Base-by-base conservation (phyloP, 2,113 vertebrate genomes). In the Trachemys scripta region DNA sequence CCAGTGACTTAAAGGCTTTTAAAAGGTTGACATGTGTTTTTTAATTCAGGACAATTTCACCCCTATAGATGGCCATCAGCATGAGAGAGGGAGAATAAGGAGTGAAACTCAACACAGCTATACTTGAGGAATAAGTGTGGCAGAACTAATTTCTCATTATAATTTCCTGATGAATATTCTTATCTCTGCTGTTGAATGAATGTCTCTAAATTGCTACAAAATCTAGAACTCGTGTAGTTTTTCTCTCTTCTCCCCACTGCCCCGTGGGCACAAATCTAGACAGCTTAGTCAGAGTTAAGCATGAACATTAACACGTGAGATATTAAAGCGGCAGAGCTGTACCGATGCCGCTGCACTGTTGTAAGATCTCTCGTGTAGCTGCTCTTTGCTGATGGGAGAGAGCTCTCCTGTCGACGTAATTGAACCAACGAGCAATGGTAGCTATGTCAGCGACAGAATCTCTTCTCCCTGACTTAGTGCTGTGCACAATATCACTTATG, bases 91-190 rank as follows among this genome's bases (percentile, higher is more conserved):
- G 10, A 81, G 80, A 80, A 84, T 56, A 85, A 47, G 59, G 56
- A 29, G 72, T 57, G 0, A 47, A 42, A 20, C 45, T 59, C 79
- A 83, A 53, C 50, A 9, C 54, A 53, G 75, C 85, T 84, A 25
- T 16, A 81, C 42, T n/a, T 76, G 62, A 65, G 49, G 38, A 7
- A 7, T n/a, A 42, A 72, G 53, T 84, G 1, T 57, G 45, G 84
- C 79, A 84, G 69, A 59, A 49, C 87, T 81, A 20, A 87, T 75
- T 82, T 54, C 76, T 75, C 4, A 1, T 79, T 47, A 54, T 25
- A 85, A 50, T 80, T 86, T 88, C 93, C 78, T 84, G 78, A 17
- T 42, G 45, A 82, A 17, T 76, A 11, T 85, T 95, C 91, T 79
- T 50, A 51, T 88, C 88, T 86, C 78, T 62, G 59, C 19, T 24